A percentile compares a stretch with the other conserved stretches of the same genome.
Conservation (phyloP, 64 coral and sea anemone genomes). For the Montipora cactus region DNA sequence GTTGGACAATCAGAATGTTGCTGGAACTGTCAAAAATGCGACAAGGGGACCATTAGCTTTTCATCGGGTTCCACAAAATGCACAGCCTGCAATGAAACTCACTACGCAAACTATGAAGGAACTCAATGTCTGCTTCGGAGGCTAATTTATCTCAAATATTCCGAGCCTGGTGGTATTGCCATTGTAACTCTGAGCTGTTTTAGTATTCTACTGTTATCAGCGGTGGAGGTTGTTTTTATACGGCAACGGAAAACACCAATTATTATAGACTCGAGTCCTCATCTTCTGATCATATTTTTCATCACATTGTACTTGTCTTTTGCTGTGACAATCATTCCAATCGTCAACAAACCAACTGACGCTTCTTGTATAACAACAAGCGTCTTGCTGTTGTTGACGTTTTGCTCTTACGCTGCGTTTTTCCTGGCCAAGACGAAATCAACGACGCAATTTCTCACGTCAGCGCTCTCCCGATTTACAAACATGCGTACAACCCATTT, state of each 20-base stretch:
- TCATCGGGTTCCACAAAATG: conserved; percentile 42
- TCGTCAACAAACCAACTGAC: conserved; percentile 63
- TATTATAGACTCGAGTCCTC: conserved; percentile 60
- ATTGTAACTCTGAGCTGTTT: conserved; percentile 71
- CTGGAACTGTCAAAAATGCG: conserved; percentile 95
- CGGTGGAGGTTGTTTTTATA: conserved; percentile 42
- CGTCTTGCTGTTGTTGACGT: conserved; percentile 44
- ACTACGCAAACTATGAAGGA: conserved; percentile 72
- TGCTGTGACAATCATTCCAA: conserved; percentile 53
- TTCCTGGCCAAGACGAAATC: conserved; percentile 83
- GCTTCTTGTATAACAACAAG: conserved; percentile 39
- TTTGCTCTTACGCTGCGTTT: conserved; percentile 66
- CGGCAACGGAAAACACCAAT: conserved; percentile 55
- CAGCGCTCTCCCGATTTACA: conserved; percentile 56
- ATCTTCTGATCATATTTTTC: conserved; percentile 62
- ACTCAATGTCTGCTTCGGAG: conserved; percentile 59
- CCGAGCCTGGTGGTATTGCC: conserved; percentile 61
- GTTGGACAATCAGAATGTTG: conserved; percentile 95
- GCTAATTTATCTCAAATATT: conserved; percentile 50
- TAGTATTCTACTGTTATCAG: conserved; percentile 49
- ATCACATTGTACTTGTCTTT: conserved; percentile 60
- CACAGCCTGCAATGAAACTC: conserved; percentile 65
- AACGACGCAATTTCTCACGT: conserved; percentile 44
- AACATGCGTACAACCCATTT: conserved; percentile 38
- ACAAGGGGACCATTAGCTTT: conserved; percentile 78